These are phyloP conservation scores for Monodelphis domestica DNA, from an alignment of 2,797 vertebrate genomes.

Conservation along the genomic window DNA sequence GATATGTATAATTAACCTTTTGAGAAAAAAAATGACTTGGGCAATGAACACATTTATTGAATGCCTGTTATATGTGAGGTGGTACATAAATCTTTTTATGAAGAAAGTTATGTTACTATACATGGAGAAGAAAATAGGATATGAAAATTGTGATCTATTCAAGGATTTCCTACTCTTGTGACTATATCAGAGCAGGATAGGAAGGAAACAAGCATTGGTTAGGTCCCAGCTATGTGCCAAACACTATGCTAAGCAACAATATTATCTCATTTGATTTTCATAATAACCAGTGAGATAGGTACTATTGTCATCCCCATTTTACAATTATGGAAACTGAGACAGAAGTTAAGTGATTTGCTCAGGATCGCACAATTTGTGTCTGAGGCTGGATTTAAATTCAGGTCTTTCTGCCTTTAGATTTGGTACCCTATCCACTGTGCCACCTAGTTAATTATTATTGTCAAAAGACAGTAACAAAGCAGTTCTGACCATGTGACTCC, in stretches of 20 bases:
- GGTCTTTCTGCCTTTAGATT: too few relatives aligned
- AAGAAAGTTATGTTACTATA: neutral
- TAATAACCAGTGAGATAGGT: neutral
- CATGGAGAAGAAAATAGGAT: conserved; percentile 19
- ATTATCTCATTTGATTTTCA: neutral
- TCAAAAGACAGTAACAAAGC: too few relatives aligned
- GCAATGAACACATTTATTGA: neutral
- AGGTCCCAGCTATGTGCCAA: neutral
- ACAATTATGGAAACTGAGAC: neutral
- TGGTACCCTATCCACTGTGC: too few relatives aligned
- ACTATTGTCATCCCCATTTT: neutral
- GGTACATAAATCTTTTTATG: conserved; percentile 1
- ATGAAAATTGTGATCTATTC: conserved; percentile 47
- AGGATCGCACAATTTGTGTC: neutral
- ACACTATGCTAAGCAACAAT: neutral
- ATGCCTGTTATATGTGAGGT: neutral
- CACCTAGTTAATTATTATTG: too few relatives aligned
- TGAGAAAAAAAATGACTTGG: neutral
- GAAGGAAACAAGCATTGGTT: neutral
- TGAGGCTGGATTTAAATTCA: neutral
- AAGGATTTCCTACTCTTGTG: neutral
- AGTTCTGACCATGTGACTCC: conserved; percentile 20
- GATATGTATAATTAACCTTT: neutral
- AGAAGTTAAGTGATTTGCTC: neutral
- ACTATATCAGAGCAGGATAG: neutral